Evolutionary conservation across 2,113 vertebrate genomes (phyloP).

Genomic region (Rhabdomys dilectus): DNA sequence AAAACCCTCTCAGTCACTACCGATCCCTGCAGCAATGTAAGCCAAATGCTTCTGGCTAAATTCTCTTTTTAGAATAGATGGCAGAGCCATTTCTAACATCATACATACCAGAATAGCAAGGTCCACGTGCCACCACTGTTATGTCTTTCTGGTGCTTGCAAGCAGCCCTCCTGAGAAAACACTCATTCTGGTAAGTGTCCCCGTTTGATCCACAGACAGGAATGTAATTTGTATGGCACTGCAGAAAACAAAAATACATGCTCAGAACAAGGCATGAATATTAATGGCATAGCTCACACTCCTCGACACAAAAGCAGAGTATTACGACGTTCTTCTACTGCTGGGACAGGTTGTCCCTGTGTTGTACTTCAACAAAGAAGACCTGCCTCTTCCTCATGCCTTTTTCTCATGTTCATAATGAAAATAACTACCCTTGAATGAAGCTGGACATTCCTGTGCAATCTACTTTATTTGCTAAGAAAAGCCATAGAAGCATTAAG

Average conservation of each 20-base stretch:
- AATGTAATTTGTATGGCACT: conserved; percentile 97
- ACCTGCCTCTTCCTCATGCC: conserved; percentile 18
- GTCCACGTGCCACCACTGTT: conserved; percentile 91
- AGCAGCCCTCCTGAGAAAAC: conserved; percentile 95
- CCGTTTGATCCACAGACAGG: conserved; percentile 98
- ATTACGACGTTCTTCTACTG: conserved; percentile 24
- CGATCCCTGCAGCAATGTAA: neutral
- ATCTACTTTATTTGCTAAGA: conserved; percentile 12
- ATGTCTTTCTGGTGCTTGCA: conserved; percentile 97
- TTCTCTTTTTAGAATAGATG: neutral
- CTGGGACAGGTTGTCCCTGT: conserved; percentile 35
- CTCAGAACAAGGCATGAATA: conserved; percentile 67
- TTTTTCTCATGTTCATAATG: conserved; percentile 49
- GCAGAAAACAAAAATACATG: conserved; percentile 81
- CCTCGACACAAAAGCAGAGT: conserved; percentile 34
- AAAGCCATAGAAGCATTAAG: conserved; percentile 28
- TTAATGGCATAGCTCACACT: conserved; percentile 61
- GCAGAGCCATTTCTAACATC: neutral
- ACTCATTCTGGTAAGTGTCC: conserved; percentile 98
- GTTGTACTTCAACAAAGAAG: conserved; percentile 20
- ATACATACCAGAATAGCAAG: conserved; percentile 94
- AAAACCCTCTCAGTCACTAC: neutral
- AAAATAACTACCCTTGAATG: conserved; percentile 62
- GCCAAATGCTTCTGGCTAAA: neutral
- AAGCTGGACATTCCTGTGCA: conserved; percentile 27